Evolutionary conservation across 64 coral and sea anemone genomes (phyloP), one percentile per base, ranked within the genome.

Genomic region (Cladopsammia gracilis): DNA sequence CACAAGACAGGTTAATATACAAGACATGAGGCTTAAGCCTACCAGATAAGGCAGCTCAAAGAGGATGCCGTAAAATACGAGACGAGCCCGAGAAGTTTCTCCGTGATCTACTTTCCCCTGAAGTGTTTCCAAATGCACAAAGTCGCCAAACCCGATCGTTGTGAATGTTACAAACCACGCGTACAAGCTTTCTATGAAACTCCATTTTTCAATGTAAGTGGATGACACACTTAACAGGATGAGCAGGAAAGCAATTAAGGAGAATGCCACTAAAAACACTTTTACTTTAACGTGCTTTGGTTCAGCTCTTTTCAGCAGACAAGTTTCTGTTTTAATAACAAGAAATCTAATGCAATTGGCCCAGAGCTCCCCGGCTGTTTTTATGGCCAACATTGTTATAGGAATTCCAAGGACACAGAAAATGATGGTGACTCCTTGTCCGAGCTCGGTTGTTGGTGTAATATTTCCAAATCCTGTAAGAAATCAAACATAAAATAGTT

Each of bases 381-480:
- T 91, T 24, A 82, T 43, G 43, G 89, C 76, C 43, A 90, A 18
- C 61, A 90, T 59, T 3, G 76, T 54, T 58, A 90, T n/a, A 9
- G 89, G 89, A 42, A 91, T 48, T 62, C 89, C 89, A 48, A 91
- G 3, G 6, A 82, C 1, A 34, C 77, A 91, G 14, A 70, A 45
- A 18, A 82, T 25, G 53, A 91, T 91, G 10, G 89, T 91, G 6
- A 91, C 13, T 0, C 77, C 77, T 71, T 83, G 89, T 1, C 89
- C 77, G 24, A 91, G 76, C 6, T 12, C 46, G 43, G 46, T 91
- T 58, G 82, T 58, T 8, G 89, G 89, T 57, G 78, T 91, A 6
- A 91, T 82, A 19, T 73, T 10, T 45, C 89, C 77, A 58, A 53
- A 91, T 20, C 71, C 71, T 76, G 47, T 56, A 10, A 3, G 53